Percentiles rank a stretch among this genome's conserved stretches.
Evolutionary conservation across 2,888 invertebrate species (phyloP).

Genomic region (Phortica magna): DNA sequence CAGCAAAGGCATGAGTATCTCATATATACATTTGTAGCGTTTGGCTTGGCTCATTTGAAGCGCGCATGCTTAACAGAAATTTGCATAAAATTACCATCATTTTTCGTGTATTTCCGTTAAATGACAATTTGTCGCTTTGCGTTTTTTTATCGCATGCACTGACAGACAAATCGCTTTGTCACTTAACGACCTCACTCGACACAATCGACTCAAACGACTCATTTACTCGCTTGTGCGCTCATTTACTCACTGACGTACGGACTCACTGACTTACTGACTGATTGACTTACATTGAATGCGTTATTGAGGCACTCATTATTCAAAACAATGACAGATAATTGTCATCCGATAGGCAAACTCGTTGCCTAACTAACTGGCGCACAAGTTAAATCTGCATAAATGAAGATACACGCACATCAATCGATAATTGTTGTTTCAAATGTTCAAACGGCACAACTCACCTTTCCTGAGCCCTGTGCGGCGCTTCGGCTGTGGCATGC

Average conservation of each 20-base stretch:
- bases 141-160: conserved; percentile 29
- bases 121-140: conserved; percentile 21
- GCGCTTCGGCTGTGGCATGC: neutral
- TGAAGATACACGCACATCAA: neutral
- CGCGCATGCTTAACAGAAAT: conserved; percentile 16
- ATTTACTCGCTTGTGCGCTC: conserved; percentile 14
- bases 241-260: no score
- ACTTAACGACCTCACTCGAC: conserved; percentile 12
- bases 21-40: no score
- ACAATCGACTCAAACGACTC: neutral
- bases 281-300: neutral
- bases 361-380: neutral
- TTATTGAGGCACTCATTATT: conserved; percentile 21
- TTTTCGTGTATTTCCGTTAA: conserved; percentile 38
- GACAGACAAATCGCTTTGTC: conserved; percentile 24
- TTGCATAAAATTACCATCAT: conserved; percentile 45
- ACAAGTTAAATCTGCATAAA: neutral
- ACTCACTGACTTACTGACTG: neutral
- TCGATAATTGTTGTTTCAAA: neutral
- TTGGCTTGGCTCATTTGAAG: neutral
- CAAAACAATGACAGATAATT: conserved; percentile 35
- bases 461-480: no score
- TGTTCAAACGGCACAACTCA: neutral
- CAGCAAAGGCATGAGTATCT: no score
- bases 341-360: conserved; percentile 21